A percentile compares a stretch with the other conserved stretches of the same genome.
phyloP scores from a whole-genome alignment of 2,797 vertebrate species.

The Gouania willdenowi region DNA sequence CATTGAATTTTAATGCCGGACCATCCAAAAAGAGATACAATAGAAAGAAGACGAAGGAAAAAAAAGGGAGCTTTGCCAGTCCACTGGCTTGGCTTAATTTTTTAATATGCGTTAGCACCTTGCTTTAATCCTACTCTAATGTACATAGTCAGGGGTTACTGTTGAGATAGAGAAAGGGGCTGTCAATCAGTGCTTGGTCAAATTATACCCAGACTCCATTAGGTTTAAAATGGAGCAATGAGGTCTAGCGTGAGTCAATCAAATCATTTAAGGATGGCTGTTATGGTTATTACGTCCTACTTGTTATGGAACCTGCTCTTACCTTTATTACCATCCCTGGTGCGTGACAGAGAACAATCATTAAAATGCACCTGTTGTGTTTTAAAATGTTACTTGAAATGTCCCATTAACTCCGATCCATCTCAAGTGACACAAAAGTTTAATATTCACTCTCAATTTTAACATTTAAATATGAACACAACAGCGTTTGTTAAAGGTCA shows the following conservation, averaged over 20 bases:
- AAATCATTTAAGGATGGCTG: conserved; percentile 74
- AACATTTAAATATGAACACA: no score
- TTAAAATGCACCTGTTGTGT: conserved; percentile 48
- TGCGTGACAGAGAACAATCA: conserved; percentile 25
- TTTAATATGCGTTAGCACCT: conserved; percentile 82
- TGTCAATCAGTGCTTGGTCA: conserved; percentile 79
- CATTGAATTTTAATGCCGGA: conserved; percentile 65
- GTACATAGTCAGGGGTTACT: conserved; percentile 81
- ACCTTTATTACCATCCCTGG: conserved; percentile 55
- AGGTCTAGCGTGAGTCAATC: conserved; percentile 77
- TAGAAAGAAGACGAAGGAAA: background rate
- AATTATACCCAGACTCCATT: conserved; percentile 82
- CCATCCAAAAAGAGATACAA: conserved; percentile 39
- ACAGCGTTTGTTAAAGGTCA: no score
- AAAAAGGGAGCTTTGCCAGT: conserved; percentile 59
- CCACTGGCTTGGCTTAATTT: conserved; percentile 78
- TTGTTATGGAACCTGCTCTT: conserved; percentile 70
- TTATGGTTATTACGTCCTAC: conserved; percentile 68
- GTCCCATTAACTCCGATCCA: no score
- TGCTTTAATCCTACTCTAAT: conserved; percentile 81
- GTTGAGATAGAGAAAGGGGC: conserved; percentile 79
- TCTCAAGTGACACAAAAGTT: no score
- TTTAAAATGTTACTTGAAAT: conserved; percentile 15
- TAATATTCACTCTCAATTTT: no score
- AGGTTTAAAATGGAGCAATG: conserved; percentile 74